Evolutionary conservation across 2,113 vertebrate species (phyloP), one percentile per base, ranked within the genome.

Genomic region (Eonycteris spelaea): DNA sequence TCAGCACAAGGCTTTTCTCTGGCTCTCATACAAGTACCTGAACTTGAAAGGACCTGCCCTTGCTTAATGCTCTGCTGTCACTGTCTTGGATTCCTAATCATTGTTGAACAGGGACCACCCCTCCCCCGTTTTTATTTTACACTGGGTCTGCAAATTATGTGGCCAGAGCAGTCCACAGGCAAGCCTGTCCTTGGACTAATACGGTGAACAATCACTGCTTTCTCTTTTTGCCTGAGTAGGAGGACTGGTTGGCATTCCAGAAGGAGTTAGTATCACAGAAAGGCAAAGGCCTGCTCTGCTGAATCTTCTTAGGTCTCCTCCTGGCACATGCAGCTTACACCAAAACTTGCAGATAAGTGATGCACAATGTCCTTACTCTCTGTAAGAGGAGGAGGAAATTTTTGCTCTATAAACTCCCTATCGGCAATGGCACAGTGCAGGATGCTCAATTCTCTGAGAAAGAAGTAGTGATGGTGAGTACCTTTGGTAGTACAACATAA

Each of bases 201-300:
- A 7, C 57, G 13, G 40, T 57, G 40, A 19, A 38, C 2, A 53
- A n/a, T 40, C 7, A 53, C 3, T 12, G 28, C 21, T 53, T 87
- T 87, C 13, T 57, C 19, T 71, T 90, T 55, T 85, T 65, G 35
- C 48, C 55, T 21, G 11, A 91, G 24, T 48, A 7, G 30, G 14
- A 53, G 26, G 61, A 35, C 16, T 53, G 3, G 15, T 7, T 67
- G 24, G 1, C 6, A 7, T 7, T 55, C 38, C 24, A 43, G 30
- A 28, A 86, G 28, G n/a, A 43, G 22, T 14, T 2, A 43, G 16
- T 30, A 4, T 45, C 26, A 59, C 19, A 9, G 33, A 63, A 8
- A 0, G 24, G 24, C 4, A 7, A 33, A 7, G 4, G 8, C 3
- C 45, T 35, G 9, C 1, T 21, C 22, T 79, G 4, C 24, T 26